A percentile compares a stretch with the other conserved stretches of the same genome.
Evolutionary conservation across 2,113 vertebrate species (phyloP).

Genomic region (Muntiacus muntjak): DNA sequence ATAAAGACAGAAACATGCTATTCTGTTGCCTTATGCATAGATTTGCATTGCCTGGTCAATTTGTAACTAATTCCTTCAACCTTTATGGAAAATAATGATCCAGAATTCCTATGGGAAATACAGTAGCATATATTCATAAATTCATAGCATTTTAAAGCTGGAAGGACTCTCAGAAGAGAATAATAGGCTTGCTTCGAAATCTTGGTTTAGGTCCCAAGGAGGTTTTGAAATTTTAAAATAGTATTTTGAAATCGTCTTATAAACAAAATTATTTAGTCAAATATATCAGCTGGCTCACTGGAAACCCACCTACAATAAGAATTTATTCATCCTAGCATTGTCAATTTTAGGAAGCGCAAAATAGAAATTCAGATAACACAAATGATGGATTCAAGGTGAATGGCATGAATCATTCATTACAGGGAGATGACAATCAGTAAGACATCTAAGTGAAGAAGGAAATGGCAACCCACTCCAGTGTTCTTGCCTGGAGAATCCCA

Average conservation of each 20-base stretch:
- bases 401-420: neutral
- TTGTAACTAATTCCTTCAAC: neutral
- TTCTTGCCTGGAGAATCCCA: neutral
- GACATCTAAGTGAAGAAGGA: neutral
- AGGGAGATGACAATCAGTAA: neutral
- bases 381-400: neutral
- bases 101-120: neutral
- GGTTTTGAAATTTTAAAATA: neutral
- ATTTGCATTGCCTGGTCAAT: neutral
- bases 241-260: neutral
- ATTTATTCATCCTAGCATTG: neutral
- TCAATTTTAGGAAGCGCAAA: neutral
- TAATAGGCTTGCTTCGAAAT: neutral
- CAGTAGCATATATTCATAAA: neutral
- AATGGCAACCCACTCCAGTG: neutral
- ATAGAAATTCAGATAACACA: neutral
- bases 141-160: neutral
- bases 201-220: neutral
- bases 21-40: neutral
- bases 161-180: neutral
- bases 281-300: neutral
- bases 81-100: neutral
- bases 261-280: conserved; percentile 1
- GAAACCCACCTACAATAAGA: neutral
- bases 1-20: neutral